Conservation (phyloP, 1,140 invertebrate genomes). For the Copidosoma floridanum region DNA sequence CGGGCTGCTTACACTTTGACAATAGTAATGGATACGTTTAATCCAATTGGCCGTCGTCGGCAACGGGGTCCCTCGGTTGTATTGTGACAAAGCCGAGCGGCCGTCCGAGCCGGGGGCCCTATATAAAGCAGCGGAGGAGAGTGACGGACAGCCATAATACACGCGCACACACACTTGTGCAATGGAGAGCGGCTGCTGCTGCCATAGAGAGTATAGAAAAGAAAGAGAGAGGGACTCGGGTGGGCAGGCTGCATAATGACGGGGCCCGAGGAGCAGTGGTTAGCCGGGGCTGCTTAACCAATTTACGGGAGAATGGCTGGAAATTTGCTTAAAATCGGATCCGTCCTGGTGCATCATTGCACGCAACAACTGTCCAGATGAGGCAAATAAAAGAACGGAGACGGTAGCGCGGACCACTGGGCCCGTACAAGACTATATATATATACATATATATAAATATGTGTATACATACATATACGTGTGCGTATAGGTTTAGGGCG, state of each 20-base stretch:
- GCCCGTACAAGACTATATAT: too few relatives aligned
- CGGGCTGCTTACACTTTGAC: conserved; percentile 24
- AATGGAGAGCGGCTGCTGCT: not conserved
- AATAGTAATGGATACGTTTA: conserved; percentile 52
- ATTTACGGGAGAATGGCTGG: conserved; percentile 33
- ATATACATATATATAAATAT: too few relatives aligned
- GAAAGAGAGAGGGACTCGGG: not conserved
- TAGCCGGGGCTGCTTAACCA: conserved; percentile 39
- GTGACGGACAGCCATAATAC: not conserved
- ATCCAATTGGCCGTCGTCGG: conserved; percentile 44
- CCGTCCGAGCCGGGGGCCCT: too few relatives aligned
- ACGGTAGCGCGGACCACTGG: too few relatives aligned
- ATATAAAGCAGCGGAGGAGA: not conserved
- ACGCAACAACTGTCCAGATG: too few relatives aligned
- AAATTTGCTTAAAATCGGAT: conserved; percentile 34
- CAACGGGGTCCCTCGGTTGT: conserved; percentile 19
- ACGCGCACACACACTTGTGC: not conserved
- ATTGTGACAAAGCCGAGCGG: too few relatives aligned
- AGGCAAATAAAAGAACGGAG: too few relatives aligned
- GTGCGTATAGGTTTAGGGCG: too few relatives aligned
- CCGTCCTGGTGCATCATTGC: too few relatives aligned
- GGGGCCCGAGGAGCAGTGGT: too few relatives aligned
- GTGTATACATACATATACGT: too few relatives aligned
- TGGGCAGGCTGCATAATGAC: not conserved
- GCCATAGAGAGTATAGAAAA: too few relatives aligned